Percentiles rank a stretch among this genome's conserved stretches.
These are phyloP conservation scores for Phasia obesa DNA, from an alignment of 2,888 invertebrate genomes.

Conservation along the genomic window DNA sequence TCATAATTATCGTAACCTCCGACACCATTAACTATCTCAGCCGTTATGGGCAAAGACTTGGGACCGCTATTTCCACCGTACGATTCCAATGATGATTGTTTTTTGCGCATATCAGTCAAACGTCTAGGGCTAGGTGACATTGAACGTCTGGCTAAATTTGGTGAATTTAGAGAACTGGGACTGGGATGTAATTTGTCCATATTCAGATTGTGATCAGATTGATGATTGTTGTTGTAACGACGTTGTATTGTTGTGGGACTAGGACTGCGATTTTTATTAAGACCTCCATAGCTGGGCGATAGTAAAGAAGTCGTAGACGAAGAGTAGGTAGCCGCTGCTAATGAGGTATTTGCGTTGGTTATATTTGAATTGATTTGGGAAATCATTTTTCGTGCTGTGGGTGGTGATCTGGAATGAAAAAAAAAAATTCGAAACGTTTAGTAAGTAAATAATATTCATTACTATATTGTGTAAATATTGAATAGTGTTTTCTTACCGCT, in stretches of 20 bases:
- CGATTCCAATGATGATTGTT: constrained; percentile 79
- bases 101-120: constrained; percentile 80
- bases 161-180: constrained; percentile 73
- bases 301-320: constrained; percentile 70
- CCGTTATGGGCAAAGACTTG: constrained; percentile 76
- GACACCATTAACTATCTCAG: constrained; percentile 61
- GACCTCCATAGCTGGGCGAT: constrained; percentile 74
- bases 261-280: constrained; percentile 83
- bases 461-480: too few relatives aligned
- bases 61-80: constrained; percentile 75
- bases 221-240: constrained; percentile 78
- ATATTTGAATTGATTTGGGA: constrained; percentile 74
- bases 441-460: too few relatives aligned
- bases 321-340: constrained; percentile 44
- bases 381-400: constrained; percentile 79
- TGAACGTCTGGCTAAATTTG: constrained; percentile 79
- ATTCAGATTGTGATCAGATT: constrained; percentile 53
- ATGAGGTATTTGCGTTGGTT: constrained; percentile 66
- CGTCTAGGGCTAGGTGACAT: constrained; percentile 82
- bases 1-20: constrained; percentile 71
- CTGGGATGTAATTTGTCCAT: constrained; percentile 52
- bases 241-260: constrained; percentile 83
- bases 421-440: constrained; percentile 3
- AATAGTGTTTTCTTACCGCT: too few relatives aligned
- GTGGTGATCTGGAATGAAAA: constrained; percentile 79